Percentiles rank a stretch among this genome's conserved stretches.
Conservation (phyloP, 2,888 invertebrate genomes). For the Drosophila subquinaria region DNA sequence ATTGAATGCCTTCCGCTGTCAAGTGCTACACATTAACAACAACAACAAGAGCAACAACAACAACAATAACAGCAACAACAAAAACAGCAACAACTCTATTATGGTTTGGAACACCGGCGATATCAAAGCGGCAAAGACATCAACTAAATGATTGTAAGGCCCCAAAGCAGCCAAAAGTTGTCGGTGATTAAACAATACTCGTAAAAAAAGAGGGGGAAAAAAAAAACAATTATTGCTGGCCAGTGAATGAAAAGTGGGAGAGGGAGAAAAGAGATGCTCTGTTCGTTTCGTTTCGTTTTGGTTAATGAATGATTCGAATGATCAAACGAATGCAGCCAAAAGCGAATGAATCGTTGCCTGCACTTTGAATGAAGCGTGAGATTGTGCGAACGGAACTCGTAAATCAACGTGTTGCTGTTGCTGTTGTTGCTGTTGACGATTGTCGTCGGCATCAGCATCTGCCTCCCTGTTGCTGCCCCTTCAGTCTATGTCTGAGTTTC, state of each 20-base stretch:
- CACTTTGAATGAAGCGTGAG: conserved; percentile 46
- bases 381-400: conserved; percentile 62
- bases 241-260: not conserved
- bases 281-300: conserved; percentile 3
- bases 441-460: conserved; percentile 38
- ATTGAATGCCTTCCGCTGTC: conserved; percentile 54
- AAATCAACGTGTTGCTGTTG: conserved; percentile 42
- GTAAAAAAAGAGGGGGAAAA: conserved; percentile 26
- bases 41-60: too few species aligned
- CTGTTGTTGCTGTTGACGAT: conserved; percentile 16
- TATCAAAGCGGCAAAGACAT: conserved; percentile 62
- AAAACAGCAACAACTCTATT: conserved; percentile 54
- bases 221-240: conserved; percentile 42
- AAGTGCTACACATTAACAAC: conserved; percentile 38
- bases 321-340: conserved; percentile 19
- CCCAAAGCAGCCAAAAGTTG: conserved; percentile 44
- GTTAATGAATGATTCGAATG: conserved; percentile 32
- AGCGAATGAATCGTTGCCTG: conserved; percentile 12
- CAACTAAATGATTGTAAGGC: conserved; percentile 44
- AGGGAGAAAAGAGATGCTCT: conserved; percentile 12
- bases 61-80: conserved; percentile 23
- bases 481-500: not conserved
- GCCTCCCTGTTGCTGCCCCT: not conserved
- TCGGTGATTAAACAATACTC: conserved; percentile 61
- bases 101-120: conserved; percentile 58